A percentile compares a stretch with the other conserved stretches of the same genome.
Evolutionary conservation across 1,140 invertebrate species (phyloP).

Genomic region (Drosophila funebris): DNA sequence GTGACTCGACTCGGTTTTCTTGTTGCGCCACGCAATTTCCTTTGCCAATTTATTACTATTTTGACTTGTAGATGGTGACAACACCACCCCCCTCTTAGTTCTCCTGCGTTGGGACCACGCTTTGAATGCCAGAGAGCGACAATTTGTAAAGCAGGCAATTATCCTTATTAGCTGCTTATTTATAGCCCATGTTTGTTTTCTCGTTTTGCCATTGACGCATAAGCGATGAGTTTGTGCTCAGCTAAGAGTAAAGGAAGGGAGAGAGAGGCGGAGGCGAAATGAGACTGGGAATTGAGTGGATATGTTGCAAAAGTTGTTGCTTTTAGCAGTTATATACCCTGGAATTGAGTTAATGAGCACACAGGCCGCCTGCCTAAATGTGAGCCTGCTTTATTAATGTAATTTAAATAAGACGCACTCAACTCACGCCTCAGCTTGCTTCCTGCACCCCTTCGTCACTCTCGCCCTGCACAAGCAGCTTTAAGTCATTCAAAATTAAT

Average conservation of each 20-base stretch:
- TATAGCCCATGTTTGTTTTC: conserved; percentile 74
- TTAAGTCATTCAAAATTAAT: conserved; percentile 68
- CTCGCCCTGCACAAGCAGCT: conserved; percentile 13
- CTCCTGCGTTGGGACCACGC: neutral
- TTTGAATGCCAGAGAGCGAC: conserved; percentile 32
- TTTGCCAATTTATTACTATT: conserved; percentile 77
- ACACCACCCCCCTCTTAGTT: too few species aligned
- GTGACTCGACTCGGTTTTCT: conserved; percentile 24
- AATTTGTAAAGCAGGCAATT: conserved; percentile 81
- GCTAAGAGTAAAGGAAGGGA: neutral
- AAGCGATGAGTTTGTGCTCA: conserved; percentile 43
- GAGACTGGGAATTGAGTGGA: conserved; percentile 13
- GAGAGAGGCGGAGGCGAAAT: neutral
- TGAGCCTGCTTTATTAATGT: conserved; percentile 33
- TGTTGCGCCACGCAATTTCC: conserved; percentile 63
- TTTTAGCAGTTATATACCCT: conserved; percentile 1
- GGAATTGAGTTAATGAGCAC: conserved; percentile 28
- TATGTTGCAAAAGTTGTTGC: conserved; percentile 57
- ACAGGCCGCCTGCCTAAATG: conserved; percentile 9
- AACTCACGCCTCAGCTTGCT: neutral
- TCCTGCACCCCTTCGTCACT: neutral
- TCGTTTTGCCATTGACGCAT: conserved; percentile 60
- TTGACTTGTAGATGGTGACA: conserved; percentile 68
- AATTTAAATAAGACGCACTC: conserved; percentile 28
- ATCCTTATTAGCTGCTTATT: conserved; percentile 81